These are phyloP conservation scores for Apotomis capreana DNA, from an alignment of 2,888 invertebrate species.

Conservation along the genomic window DNA sequence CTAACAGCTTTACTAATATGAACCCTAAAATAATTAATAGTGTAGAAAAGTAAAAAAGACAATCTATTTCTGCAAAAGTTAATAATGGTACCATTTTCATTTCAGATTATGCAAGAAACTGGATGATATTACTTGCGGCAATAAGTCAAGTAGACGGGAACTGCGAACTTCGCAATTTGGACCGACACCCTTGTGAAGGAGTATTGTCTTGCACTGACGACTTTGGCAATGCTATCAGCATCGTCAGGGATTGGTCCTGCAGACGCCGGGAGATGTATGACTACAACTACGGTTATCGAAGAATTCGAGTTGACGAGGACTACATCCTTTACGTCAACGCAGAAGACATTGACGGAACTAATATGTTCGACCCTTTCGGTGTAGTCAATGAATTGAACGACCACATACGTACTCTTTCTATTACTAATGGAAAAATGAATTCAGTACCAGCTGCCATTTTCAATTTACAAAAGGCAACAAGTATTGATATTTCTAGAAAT, in stretches of 20 bases:
- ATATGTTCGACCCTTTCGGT: background rate
- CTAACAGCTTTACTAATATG: too few species aligned
- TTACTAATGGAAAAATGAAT: constrained; percentile 21
- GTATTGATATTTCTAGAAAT: constrained; percentile 22
- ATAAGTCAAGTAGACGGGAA: background rate
- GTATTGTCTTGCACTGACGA: constrained; percentile 9
- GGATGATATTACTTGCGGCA: constrained; percentile 17
- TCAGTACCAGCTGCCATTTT: constrained; percentile 20
- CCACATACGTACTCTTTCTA: constrained; percentile 17
- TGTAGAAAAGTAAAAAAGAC: background rate
- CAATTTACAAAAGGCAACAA: background rate
- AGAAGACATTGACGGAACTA: constrained; percentile 4
- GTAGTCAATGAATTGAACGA: constrained; percentile 3
- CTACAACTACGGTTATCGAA: constrained; percentile 8
- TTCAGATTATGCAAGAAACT: constrained; percentile 3
- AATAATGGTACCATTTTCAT: background rate
- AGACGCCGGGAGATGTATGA: constrained; percentile 25
- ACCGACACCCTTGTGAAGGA: constrained; percentile 10
- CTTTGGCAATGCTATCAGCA: background rate
- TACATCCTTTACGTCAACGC: constrained; percentile 25
- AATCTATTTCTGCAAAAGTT: background rate
- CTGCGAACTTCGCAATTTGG: constrained; percentile 7
- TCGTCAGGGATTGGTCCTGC: constrained; percentile 27
- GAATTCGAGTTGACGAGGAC: constrained; percentile 12
- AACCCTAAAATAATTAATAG: too few species aligned